Conservation (phyloP, 2,113 vertebrate genomes). For the Protobothrops flavoviridis region DNA sequence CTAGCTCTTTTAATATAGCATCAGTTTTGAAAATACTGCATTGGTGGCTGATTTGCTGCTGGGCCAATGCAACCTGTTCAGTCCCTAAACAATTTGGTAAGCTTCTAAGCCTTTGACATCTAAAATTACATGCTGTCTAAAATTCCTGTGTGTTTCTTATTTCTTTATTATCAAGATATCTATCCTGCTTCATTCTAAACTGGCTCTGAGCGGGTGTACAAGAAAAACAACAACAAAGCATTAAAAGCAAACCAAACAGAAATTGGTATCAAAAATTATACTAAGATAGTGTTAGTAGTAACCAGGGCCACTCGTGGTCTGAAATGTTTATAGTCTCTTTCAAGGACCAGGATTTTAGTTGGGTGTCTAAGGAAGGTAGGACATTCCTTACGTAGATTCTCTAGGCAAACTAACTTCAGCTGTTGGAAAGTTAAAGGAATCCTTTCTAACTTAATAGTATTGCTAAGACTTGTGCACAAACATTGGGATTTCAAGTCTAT, state of each 20-base stretch:
- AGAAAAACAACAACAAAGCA: background rate
- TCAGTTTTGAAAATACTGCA: background rate
- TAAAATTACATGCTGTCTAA: background rate
- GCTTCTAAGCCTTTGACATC: background rate
- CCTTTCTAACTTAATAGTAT: background rate
- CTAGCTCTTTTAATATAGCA: background rate
- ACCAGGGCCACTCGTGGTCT: background rate
- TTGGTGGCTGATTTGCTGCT: background rate
- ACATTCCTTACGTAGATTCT: background rate
- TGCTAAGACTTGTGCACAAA: background rate
- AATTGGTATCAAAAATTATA: background rate
- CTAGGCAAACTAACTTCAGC: background rate
- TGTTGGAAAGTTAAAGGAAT: background rate
- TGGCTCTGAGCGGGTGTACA: background rate
- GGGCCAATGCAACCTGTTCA: background rate
- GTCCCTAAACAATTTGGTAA: background rate
- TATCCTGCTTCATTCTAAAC: background rate
- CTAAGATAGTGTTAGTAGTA: background rate
- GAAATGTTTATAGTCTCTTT: background rate
- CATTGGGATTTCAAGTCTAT: background rate
- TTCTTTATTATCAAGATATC: background rate
- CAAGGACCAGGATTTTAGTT: background rate
- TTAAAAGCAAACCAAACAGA: background rate
- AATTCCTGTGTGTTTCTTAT: background rate
- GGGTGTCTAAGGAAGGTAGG: background rate